phyloP scores from a whole-genome alignment of 2,797 vertebrate species.

The Buceros bicornis region DNA sequence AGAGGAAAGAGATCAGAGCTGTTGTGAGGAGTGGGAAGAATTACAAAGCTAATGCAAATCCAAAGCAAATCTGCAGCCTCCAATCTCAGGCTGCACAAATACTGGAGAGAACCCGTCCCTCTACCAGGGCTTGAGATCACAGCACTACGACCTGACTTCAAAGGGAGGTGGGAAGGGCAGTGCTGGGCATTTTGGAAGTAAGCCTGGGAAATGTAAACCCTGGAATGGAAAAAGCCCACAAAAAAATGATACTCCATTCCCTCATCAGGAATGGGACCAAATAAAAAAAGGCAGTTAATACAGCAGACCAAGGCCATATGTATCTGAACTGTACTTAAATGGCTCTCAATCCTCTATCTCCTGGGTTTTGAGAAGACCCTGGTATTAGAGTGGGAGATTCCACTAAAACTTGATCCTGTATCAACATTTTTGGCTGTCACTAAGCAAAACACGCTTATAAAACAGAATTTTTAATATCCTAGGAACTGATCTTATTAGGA shows the following conservation, averaged over 20 bases:
- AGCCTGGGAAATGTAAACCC: not conserved
- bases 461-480: not conserved
- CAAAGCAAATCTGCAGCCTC: not conserved
- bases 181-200: not conserved
- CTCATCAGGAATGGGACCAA: not conserved
- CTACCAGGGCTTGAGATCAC: not conserved
- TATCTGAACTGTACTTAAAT: not conserved
- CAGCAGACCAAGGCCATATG: no score
- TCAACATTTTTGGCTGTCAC: not conserved
- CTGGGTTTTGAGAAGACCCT: not conserved
- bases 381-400: not conserved
- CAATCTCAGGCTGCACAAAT: not conserved
- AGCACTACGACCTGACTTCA: not conserved
- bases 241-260: fast-evolving
- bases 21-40: not conserved
- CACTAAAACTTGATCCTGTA: not conserved
- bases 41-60: not conserved
- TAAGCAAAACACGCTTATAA: not conserved
- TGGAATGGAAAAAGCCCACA: not conserved
- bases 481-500: not conserved
- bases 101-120: not conserved
- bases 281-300: not conserved
- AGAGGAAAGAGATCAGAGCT: not conserved
- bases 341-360: not conserved
- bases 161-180: not conserved